Evolutionary conservation across 1,140 invertebrate genomes (phyloP), one percentile per base, ranked within the genome.

Genomic region (Drosophila lowei): DNA sequence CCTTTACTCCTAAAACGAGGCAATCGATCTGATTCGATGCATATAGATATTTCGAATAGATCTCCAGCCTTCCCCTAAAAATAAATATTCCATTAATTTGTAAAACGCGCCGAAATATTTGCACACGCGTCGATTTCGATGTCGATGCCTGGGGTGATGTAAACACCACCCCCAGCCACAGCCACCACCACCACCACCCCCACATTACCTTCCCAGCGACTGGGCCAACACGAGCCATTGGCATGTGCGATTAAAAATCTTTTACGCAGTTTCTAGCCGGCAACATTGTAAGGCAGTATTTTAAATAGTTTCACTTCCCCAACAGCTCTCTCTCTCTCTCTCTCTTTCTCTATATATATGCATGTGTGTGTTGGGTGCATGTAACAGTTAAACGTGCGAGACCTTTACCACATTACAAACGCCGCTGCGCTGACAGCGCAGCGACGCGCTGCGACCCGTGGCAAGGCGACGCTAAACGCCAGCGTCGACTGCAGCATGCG

Each of bases 311-410:
- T 55, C 11, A 1, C 34, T 63, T 53, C 52, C 9, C 15, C 44
- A 5, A 3, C 44, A 6, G 7, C 7, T 47, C 16, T 21, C 15
- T 13, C 9, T 18, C 9, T 6, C 8, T 8, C 44, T 50, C 46
- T 78, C 72, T 56, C 79, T 30, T 16, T 38, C 34, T 54, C 43
- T 23, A 6, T 25, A 25, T 25, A 5, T 23, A 23, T 25, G 8
- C 18, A 18, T 54, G 38, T n/a, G 54, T 30, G 23, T 15, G 62
- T 38, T 23, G 4, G 23, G 66, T 79, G 70, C 63, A 16, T 74
- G 79, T 58, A 58, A 72, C 61, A 63, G 59, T 77, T 73, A 85
- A 77, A 81, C 80, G 77, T 86, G 80, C 77, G 77, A 79, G 80
- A 84, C 80, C 77, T 84, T 79, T 79, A 67, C 61, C 55, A 76